Conservation (phyloP, 1,140 invertebrate genomes). For the Atta cephalotes region DNA sequence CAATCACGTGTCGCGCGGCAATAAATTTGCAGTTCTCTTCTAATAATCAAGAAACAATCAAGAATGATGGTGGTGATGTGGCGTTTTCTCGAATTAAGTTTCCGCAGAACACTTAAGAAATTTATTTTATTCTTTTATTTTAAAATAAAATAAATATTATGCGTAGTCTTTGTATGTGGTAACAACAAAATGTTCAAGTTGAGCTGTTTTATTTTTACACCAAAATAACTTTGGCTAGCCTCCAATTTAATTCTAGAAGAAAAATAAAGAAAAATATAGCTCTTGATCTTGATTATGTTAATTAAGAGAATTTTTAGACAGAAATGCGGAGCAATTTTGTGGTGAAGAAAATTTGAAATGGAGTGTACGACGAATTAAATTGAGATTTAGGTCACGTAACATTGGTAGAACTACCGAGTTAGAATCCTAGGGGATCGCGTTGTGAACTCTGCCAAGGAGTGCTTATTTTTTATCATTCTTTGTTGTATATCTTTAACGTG, state of each 20-base stretch:
- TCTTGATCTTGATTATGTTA: neutral
- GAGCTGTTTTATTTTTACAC: neutral
- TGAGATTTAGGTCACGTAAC: constrained; percentile 57
- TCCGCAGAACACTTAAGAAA: neutral
- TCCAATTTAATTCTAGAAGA: neutral
- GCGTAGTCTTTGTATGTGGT: neutral
- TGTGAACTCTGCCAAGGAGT: constrained; percentile 36
- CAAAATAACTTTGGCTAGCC: neutral
- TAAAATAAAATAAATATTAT: constrained; percentile 5
- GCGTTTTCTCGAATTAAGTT: constrained; percentile 13
- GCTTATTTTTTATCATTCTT: constrained; percentile 57
- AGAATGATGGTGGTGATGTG: neutral
- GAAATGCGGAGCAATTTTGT: neutral
- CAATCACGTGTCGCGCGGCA: constrained; percentile 43
- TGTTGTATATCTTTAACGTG: constrained; percentile 59
- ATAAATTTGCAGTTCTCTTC: constrained; percentile 47
- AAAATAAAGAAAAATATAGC: neutral
- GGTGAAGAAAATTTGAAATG: constrained; percentile 13
- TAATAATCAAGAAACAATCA: constrained; percentile 45
- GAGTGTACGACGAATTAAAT: constrained; percentile 40
- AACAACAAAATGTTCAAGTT: neutral
- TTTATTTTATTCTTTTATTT: neutral
- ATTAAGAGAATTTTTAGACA: neutral
- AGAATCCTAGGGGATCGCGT: constrained; percentile 48
- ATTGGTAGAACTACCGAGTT: constrained; percentile 39